Percentiles rank a stretch among this genome's conserved stretches.
Conservation (phyloP, 2,113 vertebrate genomes). For the Regulus satrapa region DNA sequence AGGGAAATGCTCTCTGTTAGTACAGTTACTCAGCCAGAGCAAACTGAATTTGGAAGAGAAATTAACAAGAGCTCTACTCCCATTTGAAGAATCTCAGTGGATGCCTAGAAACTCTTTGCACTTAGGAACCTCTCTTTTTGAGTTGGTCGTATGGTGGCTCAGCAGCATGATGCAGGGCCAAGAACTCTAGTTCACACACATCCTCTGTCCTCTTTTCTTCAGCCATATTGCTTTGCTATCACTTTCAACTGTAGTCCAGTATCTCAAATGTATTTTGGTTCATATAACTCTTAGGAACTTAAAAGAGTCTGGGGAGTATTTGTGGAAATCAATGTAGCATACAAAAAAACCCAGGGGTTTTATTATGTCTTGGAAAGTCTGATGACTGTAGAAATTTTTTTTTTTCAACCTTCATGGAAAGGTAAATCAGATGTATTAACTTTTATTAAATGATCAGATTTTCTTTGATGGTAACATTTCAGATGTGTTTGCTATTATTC, state of each 20-base stretch:
- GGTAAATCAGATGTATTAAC: neutral
- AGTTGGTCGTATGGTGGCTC: neutral
- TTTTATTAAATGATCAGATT: neutral
- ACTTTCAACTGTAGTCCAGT: neutral
- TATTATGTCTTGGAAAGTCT: neutral
- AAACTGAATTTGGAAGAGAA: neutral
- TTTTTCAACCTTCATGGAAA: neutral
- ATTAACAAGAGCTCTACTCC: neutral
- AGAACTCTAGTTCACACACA: neutral
- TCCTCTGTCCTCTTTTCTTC: neutral
- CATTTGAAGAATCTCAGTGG: neutral
- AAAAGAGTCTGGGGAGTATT: neutral
- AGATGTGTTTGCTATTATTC: neutral
- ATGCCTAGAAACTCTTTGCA: neutral
- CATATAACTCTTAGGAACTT: neutral
- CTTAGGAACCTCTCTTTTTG: neutral
- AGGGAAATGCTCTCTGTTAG: neutral
- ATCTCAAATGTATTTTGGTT: neutral
- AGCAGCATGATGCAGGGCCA: neutral
- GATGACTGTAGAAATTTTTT: neutral
- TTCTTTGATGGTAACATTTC: neutral
- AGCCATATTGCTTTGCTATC: neutral
- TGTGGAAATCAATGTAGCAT: neutral
- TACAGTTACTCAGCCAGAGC: neutral
- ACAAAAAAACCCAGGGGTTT: neutral